These are phyloP conservation scores for Alethe castanea DNA, from an alignment of 2,113 vertebrate species.

Conservation along the genomic window DNA sequence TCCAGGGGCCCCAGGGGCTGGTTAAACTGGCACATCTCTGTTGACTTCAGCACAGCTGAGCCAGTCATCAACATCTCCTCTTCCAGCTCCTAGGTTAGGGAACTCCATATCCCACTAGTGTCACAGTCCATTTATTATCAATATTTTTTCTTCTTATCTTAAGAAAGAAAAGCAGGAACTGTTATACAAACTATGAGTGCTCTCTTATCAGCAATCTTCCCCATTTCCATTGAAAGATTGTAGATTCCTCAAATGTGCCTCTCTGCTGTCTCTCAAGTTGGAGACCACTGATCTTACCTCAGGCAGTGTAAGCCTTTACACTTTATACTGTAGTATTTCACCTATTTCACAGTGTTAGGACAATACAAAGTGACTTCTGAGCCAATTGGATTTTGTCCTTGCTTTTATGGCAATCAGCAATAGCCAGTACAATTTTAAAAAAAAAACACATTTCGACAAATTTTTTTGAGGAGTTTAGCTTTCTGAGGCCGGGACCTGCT, in stretches of 20 bases:
- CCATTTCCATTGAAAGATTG: not conserved
- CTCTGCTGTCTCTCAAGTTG: not conserved
- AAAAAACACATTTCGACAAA: not conserved
- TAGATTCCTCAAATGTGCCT: not conserved
- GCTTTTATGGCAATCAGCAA: not conserved
- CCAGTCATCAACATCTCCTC: not conserved
- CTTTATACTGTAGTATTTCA: not conserved
- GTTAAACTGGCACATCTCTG: not conserved
- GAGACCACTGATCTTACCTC: not conserved
- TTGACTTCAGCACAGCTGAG: not conserved
- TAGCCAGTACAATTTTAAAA: not conserved
- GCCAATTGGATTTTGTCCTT: not conserved
- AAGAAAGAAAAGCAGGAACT: not conserved
- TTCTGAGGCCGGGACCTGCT: not conserved
- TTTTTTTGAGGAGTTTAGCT: not conserved
- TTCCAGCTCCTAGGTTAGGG: not conserved
- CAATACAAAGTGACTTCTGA: not conserved
- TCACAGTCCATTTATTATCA: not conserved
- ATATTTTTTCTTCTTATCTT: not conserved
- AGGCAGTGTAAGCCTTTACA: not conserved
- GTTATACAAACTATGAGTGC: not conserved
- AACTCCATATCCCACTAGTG: not conserved
- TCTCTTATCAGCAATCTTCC: not conserved
- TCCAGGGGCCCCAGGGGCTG: not conserved
- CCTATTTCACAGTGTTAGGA: not conserved